A percentile compares a stretch with the other conserved stretches of the same genome.
These are phyloP conservation scores for Xanthorhoe spadicearia DNA, from an alignment of 2,888 invertebrate species.

Conservation along the genomic window DNA sequence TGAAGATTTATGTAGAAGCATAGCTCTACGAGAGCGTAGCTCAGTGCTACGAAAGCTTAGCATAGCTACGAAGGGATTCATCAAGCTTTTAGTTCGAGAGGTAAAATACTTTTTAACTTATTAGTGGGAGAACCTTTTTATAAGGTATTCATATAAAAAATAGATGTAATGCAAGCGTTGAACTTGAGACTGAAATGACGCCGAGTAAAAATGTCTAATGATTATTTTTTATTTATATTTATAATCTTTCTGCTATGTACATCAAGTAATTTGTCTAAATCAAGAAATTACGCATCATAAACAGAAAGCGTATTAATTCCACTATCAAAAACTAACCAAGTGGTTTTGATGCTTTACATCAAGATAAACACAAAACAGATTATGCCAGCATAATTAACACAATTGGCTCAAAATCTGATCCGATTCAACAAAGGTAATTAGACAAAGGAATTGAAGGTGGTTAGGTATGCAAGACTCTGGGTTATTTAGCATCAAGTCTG, in stretches of 20 bases:
- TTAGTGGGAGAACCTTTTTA: neutral
- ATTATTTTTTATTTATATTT: too few species aligned
- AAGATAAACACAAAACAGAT: slow-evolving; percentile 12
- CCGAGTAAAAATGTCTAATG: too few species aligned
- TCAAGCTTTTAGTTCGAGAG: slow-evolving; percentile 7
- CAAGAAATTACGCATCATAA: too few species aligned
- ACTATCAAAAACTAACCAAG: too few species aligned
- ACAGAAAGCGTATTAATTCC: too few species aligned
- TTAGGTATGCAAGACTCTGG: slow-evolving; percentile 8
- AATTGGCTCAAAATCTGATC: slow-evolving; percentile 13
- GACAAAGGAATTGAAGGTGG: slow-evolving; percentile 25
- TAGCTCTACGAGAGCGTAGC: slow-evolving; percentile 7
- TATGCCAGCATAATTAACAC: slow-evolving; percentile 11
- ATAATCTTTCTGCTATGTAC: too few species aligned
- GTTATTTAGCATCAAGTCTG: neutral
- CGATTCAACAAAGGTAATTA: slow-evolving; percentile 26
- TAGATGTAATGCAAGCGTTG: too few species aligned
- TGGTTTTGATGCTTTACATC: neutral
- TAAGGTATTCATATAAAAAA: neutral
- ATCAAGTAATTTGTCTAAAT: neutral
- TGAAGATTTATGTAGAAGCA: slow-evolving; percentile 7
- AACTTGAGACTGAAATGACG: too few species aligned
- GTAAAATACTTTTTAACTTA: neutral
- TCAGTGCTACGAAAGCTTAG: slow-evolving; percentile 4
- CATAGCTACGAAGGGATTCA: neutral